Conservation (phyloP, 2,888 invertebrate species). For the Gryllus longicercus region DNA sequence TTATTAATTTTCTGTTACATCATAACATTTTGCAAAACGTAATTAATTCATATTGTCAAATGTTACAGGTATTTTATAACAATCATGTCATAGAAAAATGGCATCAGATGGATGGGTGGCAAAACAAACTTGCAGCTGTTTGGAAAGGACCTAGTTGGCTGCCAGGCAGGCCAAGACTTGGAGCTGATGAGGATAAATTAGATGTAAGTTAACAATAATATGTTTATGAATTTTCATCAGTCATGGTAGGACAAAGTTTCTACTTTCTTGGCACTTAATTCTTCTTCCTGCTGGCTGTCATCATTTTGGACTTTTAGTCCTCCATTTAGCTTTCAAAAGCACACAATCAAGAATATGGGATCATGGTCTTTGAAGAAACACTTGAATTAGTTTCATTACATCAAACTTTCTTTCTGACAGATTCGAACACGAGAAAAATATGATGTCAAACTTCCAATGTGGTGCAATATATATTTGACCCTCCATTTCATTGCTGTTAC, state of each 20-base stretch:
- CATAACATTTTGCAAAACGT: no score
- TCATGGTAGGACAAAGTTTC: no score
- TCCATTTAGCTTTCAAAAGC: no score
- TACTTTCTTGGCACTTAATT: no score
- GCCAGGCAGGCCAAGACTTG: conserved; percentile 73
- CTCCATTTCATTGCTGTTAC: conserved; percentile 65
- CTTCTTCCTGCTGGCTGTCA: no score
- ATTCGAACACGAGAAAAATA: conserved; percentile 58
- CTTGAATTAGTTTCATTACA: no score
- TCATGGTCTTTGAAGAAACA: no score
- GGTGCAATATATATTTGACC: conserved; percentile 65
- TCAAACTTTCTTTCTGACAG: conserved; percentile 25
- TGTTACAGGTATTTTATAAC: conserved; percentile 68
- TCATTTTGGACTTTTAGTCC: no score
- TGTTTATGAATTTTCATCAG: neutral
- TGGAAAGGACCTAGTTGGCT: conserved; percentile 87
- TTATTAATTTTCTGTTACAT: neutral
- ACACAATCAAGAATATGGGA: no score
- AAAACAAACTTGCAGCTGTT: conserved; percentile 65
- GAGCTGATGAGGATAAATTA: conserved; percentile 70
- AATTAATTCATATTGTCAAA: neutral
- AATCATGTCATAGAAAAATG: conserved; percentile 64
- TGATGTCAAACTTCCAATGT: conserved; percentile 60
- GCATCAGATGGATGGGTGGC: conserved; percentile 55
- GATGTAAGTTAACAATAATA: conserved; percentile 56